phyloP scores from a whole-genome alignment of 2,797 vertebrate species.

The Mareca penelope region DNA sequence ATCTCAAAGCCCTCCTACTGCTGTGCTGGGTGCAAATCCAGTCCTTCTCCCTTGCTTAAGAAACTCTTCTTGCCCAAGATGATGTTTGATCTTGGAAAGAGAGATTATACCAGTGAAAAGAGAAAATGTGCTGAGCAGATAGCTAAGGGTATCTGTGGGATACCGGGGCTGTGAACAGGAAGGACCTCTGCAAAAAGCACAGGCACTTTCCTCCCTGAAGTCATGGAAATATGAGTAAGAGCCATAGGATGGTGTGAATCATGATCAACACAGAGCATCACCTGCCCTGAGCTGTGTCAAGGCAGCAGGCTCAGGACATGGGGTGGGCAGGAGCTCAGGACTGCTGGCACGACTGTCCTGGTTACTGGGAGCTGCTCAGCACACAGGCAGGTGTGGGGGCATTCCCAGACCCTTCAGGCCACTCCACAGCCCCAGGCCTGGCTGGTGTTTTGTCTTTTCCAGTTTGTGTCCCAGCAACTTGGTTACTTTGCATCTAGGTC shows the following conservation, averaged over 20 bases:
- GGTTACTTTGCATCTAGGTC: background rate
- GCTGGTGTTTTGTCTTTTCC: no score
- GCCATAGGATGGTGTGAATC: background rate
- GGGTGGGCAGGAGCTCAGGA: background rate
- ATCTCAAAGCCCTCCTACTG: background rate
- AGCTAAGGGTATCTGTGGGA: background rate
- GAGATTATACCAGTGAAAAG: background rate
- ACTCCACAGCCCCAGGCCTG: background rate
- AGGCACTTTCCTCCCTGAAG: background rate
- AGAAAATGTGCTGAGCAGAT: background rate
- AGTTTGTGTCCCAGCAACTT: background rate
- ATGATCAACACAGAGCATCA: background rate
- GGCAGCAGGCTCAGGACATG: background rate
- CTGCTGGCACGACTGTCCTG: background rate
- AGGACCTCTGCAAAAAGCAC: background rate
- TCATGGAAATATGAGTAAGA: background rate
- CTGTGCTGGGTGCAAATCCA: background rate
- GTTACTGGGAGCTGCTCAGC: background rate
- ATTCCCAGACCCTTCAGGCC: background rate
- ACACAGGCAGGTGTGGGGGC: background rate
- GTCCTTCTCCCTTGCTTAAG: background rate
- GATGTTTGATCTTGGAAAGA: background rate
- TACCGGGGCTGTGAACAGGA: background rate
- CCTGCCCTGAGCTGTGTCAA: background rate
- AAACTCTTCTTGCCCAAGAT: background rate